phyloP scores from a whole-genome alignment of 1,140 invertebrate genomes.

The Brachionus asplanchnoidis region DNA sequence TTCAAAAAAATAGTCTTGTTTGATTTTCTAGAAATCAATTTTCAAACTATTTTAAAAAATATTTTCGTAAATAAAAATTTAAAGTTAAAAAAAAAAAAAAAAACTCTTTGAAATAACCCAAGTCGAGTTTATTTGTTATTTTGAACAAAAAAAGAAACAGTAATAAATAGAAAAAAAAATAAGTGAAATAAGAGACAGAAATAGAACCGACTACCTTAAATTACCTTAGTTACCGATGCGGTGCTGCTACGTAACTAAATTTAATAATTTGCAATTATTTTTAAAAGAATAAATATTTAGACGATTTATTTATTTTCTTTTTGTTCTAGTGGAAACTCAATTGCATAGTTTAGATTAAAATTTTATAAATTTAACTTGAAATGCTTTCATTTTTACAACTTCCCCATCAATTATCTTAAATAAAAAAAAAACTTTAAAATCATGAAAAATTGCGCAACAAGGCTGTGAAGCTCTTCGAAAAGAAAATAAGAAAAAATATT shows the following conservation, averaged over 20 bases:
- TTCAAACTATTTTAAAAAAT: not conserved
- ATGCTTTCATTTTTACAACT: not conserved
- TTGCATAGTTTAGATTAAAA: not conserved
- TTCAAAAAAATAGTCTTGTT: not conserved
- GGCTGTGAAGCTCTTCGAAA: not conserved
- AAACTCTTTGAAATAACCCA: not conserved
- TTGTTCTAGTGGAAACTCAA: not conserved
- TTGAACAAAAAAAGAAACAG: not conserved
- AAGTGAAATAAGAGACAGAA: not conserved
- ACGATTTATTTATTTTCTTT: slow-evolving; percentile 21
- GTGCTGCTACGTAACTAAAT: slow-evolving; percentile 36
- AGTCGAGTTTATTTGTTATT: slow-evolving; percentile 9
- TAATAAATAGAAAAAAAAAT: not conserved
- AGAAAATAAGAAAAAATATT: not conserved
- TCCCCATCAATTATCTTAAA: not conserved
- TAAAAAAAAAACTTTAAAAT: not conserved
- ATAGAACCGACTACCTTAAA: slow-evolving; percentile 28
- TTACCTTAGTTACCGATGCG: slow-evolving; percentile 35
- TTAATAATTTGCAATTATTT: not conserved
- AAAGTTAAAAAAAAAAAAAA: not conserved
- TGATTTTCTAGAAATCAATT: not conserved
- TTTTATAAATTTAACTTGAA: not conserved
- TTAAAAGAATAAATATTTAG: not conserved
- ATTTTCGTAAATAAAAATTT: not conserved
- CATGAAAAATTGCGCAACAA: slow-evolving; percentile 7